Evolutionary conservation across 2,888 invertebrate species (phyloP).

Genomic region (Zonitis immaculata): DNA sequence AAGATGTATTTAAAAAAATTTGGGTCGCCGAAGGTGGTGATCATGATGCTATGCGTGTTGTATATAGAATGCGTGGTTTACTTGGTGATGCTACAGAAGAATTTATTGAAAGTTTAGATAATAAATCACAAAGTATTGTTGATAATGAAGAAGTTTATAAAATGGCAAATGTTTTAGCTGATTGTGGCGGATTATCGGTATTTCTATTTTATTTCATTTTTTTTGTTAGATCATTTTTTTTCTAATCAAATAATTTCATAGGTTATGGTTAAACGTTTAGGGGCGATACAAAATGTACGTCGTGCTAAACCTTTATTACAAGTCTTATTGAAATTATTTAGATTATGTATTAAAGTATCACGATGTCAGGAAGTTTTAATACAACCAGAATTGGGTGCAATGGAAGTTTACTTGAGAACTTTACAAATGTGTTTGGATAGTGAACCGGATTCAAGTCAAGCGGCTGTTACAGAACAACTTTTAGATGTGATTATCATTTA

Average conservation of each 20-base stretch:
- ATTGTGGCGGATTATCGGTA: constrained; percentile 68
- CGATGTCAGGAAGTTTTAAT: constrained; percentile 86
- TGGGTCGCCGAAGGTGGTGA: constrained; percentile 88
- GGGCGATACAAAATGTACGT: constrained; percentile 80
- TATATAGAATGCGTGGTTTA: constrained; percentile 96
- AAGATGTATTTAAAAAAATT: constrained; percentile 84
- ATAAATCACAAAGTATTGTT: constrained; percentile 77
- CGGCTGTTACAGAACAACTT: constrained; percentile 82
- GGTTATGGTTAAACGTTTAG: constrained; percentile 79
- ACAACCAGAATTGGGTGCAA: constrained; percentile 76
- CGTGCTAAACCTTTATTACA: constrained; percentile 81
- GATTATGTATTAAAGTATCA: constrained; percentile 85
- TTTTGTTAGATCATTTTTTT: neutral
- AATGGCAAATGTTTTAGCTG: constrained; percentile 80
- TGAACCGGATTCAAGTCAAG: constrained; percentile 66
- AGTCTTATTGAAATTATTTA: constrained; percentile 84
- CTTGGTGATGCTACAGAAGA: constrained; percentile 99
- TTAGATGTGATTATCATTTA: constrained; percentile 61
- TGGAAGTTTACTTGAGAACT: constrained; percentile 78
- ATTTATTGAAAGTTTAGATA: constrained; percentile 90
- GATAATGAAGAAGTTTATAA: constrained; percentile 94
- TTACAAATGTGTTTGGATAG: constrained; percentile 68
- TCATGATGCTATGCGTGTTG: constrained; percentile 93
- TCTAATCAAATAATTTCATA: constrained; percentile 41
- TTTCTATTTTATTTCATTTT: too few relatives aligned